Evolutionary conservation across 2,888 invertebrate genomes (phyloP).

Genomic region (Lepidonotus clava): DNA sequence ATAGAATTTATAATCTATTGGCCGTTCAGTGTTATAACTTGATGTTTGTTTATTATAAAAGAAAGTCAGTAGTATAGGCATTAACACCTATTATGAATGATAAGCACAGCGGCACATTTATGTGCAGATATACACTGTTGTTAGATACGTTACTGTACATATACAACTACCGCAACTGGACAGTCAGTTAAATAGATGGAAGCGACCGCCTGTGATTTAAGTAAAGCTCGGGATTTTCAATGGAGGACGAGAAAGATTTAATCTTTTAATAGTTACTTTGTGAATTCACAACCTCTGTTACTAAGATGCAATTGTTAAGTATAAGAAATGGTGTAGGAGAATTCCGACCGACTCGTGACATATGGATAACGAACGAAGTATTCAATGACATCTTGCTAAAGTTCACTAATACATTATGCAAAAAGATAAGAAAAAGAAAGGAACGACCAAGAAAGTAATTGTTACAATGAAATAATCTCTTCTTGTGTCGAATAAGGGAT

Average conservation of each 20-base stretch:
- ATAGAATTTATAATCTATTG: background rate
- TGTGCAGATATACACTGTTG: background rate
- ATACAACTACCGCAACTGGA: background rate
- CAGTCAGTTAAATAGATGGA: background rate
- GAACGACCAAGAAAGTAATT: background rate
- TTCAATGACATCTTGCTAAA: background rate
- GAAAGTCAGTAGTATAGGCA: background rate
- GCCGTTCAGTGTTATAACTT: too few species aligned
- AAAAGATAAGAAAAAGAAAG: background rate
- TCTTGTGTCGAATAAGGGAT: background rate
- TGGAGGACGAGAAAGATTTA: too few species aligned
- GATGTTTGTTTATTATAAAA: too few species aligned
- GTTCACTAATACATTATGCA: slow-evolving; percentile 31
- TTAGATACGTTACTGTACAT: slow-evolving; percentile 7
- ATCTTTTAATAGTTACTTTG: too few species aligned
- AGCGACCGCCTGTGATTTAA: slow-evolving; percentile 32
- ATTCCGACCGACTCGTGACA: background rate
- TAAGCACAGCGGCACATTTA: too few species aligned
- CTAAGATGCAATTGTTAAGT: background rate
- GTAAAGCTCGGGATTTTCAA: background rate
- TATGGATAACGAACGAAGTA: background rate
- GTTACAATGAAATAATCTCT: background rate
- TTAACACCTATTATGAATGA: background rate
- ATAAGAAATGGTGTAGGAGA: background rate
- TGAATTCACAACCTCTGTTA: too few species aligned